phyloP scores from a whole-genome alignment of 1,140 invertebrate species.

The Pectinophora gossypiella region DNA sequence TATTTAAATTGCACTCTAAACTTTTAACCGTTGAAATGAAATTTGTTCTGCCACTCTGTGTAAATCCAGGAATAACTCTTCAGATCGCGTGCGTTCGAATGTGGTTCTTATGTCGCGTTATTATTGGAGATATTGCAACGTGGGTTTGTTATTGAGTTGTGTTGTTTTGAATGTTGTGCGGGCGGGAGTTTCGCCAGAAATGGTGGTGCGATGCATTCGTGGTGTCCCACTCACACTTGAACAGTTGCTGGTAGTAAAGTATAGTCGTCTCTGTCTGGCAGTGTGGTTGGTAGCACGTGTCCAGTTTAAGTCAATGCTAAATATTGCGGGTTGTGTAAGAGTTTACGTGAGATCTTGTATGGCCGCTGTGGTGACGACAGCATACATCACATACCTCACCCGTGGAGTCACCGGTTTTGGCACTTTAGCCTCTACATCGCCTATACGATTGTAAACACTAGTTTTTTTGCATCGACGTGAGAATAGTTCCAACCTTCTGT shows the following conservation, averaged over 20 bases:
- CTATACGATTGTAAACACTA: no score
- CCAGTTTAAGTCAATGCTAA: constrained; percentile 33
- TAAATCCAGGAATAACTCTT: constrained; percentile 49
- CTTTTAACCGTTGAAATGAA: constrained; percentile 65
- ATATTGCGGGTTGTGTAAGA: constrained; percentile 27
- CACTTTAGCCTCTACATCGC: no score
- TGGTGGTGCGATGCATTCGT: constrained; percentile 47
- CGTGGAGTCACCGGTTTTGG: no score
- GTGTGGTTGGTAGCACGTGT: constrained; percentile 27
- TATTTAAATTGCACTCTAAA: constrained; percentile 68
- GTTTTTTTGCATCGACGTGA: no score
- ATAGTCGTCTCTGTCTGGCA: constrained; percentile 24
- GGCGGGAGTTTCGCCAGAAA: constrained; percentile 47
- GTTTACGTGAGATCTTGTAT: constrained; percentile 23
- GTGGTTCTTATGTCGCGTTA: neutral
- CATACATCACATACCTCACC: no score
- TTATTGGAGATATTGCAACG: constrained; percentile 1
- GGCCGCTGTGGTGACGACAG: no score
- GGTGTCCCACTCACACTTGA: neutral
- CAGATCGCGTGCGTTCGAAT: constrained; percentile 1
- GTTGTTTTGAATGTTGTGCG: constrained; percentile 18
- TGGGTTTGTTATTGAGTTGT: neutral
- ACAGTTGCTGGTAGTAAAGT: neutral
- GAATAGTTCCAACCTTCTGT: no score
- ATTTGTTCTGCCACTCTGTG: constrained; percentile 55